Evolutionary conservation across 2,888 invertebrate species (phyloP).

Genomic region (Liodrosophila aerea): DNA sequence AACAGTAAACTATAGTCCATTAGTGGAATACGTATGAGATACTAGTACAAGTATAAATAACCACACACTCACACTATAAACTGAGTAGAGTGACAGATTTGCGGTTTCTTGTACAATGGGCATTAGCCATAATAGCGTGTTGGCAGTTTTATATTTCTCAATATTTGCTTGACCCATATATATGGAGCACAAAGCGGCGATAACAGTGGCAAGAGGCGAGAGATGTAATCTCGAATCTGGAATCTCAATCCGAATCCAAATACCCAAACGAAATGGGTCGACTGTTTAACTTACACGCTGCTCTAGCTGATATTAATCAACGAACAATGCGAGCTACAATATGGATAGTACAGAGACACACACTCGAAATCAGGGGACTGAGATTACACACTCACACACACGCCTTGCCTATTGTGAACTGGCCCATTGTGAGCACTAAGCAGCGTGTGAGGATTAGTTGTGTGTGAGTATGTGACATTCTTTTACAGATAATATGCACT

Average conservation of each 20-base stretch:
- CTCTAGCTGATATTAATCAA: slow-evolving; percentile 61
- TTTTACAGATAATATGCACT: slow-evolving; percentile 26
- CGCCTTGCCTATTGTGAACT: slow-evolving; percentile 36
- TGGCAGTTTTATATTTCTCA: slow-evolving; percentile 44
- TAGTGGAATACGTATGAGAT: slow-evolving; percentile 24
- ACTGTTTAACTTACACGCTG: slow-evolving; percentile 43
- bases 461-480: slow-evolving; percentile 45
- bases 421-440: slow-evolving; percentile 65
- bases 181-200: not conserved
- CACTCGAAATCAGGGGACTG: slow-evolving; percentile 55
- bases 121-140: slow-evolving; percentile 20
- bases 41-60: slow-evolving; percentile 1
- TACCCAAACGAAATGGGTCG: slow-evolving; percentile 25
- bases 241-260: slow-evolving; percentile 22
- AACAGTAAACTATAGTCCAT: slow-evolving; percentile 32
- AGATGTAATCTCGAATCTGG: not conserved
- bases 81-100: slow-evolving; percentile 29
- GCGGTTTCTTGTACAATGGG: slow-evolving; percentile 22
- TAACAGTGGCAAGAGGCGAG: too few species aligned
- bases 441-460: slow-evolving; percentile 70
- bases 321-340: slow-evolving; percentile 39
- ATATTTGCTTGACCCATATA: slow-evolving; percentile 60
- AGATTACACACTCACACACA: slow-evolving; percentile 66
- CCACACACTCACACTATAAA: not conserved
- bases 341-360: not conserved